Evolutionary conservation across 2,113 vertebrate species (phyloP).

Genomic region (Actenoides hombroni): DNA sequence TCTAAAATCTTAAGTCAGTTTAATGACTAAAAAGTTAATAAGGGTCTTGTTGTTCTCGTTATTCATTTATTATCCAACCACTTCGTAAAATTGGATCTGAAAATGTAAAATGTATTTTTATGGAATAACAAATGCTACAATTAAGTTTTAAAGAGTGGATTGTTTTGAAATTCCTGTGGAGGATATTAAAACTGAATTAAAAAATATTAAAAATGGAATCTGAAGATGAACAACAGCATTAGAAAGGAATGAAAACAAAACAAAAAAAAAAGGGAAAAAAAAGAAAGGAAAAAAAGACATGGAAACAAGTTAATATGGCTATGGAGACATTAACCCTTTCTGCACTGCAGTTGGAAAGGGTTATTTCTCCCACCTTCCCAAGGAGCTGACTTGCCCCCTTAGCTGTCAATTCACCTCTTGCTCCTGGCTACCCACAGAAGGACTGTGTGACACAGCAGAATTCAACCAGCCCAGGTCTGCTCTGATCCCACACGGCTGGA

Average conservation of each 20-base stretch:
- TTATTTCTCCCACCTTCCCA: not conserved
- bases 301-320: conserved; percentile 7
- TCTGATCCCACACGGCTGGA: rapidly evolving
- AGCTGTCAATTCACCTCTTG: not conserved
- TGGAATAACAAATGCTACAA: conserved; percentile 11
- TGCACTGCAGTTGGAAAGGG: not conserved
- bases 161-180: conserved; percentile 54
- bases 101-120: conserved; percentile 29
- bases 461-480: not conserved
- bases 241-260: conserved; percentile 12
- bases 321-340: conserved; percentile 7
- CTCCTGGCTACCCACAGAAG: not conserved
- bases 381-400: not conserved
- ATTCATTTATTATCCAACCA: conserved; percentile 51
- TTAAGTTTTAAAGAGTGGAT: conserved; percentile 9
- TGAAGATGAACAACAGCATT: conserved; percentile 32
- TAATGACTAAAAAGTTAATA: conserved; percentile 33
- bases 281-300: not conserved
- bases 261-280: not conserved
- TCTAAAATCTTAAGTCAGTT: conserved; percentile 26
- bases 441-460: not conserved
- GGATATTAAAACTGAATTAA: conserved; percentile 46
- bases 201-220: conserved; percentile 45
- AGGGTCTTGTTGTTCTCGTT: conserved; percentile 18
- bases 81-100: conserved; percentile 23